Evolutionary conservation across 2,888 invertebrate genomes (phyloP), one percentile per base, ranked within the genome.

Genomic region (Tortrix viridana): DNA sequence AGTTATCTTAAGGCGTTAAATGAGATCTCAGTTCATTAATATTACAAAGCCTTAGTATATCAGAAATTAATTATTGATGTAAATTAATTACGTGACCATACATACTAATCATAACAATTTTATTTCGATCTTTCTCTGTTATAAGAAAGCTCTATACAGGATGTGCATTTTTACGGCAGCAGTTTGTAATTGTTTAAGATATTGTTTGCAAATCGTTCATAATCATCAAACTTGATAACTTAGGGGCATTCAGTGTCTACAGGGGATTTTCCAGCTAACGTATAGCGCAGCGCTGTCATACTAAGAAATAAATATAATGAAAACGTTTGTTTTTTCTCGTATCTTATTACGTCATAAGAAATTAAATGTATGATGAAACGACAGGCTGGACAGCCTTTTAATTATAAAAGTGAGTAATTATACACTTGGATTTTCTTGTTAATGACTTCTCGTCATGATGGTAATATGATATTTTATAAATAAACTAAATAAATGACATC

Each of bases 1-100:
- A 26, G 26, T 7, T 26, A 26, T 26, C 26, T 26, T 26, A 7
- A 7, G 7, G 3, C 26, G 26, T 32, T 3, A 32, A 32, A 32
- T 32, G 7, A 32, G 26, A 32, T 32, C 12, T 32, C 26, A 32
- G 12, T 32, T 9, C 2, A 32, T 32, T 32, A 32, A 32, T 32
- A 32, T 32, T 32, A 9, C 7, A 32, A 32, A 12, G 9, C 9
- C n/a, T n/a, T n/a, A n/a, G 0, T 12, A 9, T 32, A 26, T 7
- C 9, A 6, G 5, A 7, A 32, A 32, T 32, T 9, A 26, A 32
- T 2, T 12, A 9, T 32, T 32, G 2, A 32, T 32, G 26, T 32
- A 32, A 32, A 32, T 52, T 52, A 26, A n/a, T 26, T n/a, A 14
- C 50, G 50, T 52, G 50, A n/a, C 50, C n/a, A 20, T 20, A 37